Conservation (phyloP, 2,113 vertebrate species). For the Cyanoramphus novaezelandiae region DNA sequence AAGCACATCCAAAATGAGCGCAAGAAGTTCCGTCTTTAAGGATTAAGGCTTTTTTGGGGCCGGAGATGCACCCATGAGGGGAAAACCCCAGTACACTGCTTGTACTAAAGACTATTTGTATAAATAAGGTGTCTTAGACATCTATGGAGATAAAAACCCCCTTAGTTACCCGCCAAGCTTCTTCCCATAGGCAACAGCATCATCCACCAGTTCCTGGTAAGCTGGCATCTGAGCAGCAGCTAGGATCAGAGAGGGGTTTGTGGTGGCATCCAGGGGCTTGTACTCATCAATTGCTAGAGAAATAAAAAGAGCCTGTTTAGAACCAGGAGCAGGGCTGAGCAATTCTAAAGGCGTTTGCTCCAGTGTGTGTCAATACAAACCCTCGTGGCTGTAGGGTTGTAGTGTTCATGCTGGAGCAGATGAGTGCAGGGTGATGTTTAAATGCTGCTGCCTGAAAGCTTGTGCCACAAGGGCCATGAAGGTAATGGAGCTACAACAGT, state of each 20-base stretch:
- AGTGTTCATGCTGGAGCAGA: background rate
- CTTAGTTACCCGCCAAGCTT: conserved; percentile 85
- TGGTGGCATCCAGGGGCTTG: conserved; percentile 97
- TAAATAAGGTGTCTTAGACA: background rate
- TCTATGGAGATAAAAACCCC: background rate
- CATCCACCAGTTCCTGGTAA: conserved; percentile 88
- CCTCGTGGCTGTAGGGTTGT: rapidly evolving
- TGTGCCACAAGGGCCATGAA: background rate
- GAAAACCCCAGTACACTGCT: rapidly evolving
- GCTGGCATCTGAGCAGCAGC: conserved; percentile 93
- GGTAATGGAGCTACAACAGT: background rate
- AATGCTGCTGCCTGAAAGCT: background rate
- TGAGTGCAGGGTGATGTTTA: background rate
- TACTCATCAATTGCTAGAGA: conserved; percentile 91
- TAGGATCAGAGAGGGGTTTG: conserved; percentile 95
- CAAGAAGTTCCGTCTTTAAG: background rate
- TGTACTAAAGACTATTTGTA: background rate
- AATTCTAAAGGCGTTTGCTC: background rate
- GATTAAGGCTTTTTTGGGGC: background rate
- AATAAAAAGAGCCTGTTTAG: background rate
- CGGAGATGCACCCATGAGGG: background rate
- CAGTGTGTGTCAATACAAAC: background rate
- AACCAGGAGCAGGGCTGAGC: background rate
- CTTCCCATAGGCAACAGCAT: conserved; percentile 87
- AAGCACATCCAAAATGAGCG: rapidly evolving